Evolutionary conservation across 1,140 invertebrate species (phyloP).

Genomic region (Caerostris darwini): DNA sequence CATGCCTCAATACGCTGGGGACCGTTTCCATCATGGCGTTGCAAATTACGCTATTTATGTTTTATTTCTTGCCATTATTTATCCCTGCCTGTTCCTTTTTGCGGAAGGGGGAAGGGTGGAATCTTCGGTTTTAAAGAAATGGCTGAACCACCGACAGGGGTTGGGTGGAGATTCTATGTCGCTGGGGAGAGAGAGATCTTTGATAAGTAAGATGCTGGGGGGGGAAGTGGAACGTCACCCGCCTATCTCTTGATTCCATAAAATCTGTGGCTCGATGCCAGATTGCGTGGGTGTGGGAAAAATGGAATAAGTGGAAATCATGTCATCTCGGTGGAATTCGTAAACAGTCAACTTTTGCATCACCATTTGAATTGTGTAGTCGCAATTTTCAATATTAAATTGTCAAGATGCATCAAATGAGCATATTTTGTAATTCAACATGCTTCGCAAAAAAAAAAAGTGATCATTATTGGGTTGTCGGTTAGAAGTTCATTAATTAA

Average conservation of each 20-base stretch:
- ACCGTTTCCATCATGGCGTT: not conserved
- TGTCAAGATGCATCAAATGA: too few relatives aligned
- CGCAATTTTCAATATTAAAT: too few relatives aligned
- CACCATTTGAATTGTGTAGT: too few relatives aligned
- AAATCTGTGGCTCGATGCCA: slow-evolving; percentile 65
- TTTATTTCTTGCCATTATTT: slow-evolving; percentile 28
- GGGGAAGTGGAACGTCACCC: not conserved
- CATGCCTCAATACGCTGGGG: not conserved
- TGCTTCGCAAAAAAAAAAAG: too few relatives aligned
- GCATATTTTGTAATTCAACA: too few relatives aligned
- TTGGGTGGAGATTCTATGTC: not conserved
- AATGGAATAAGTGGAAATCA: slow-evolving; percentile 47
- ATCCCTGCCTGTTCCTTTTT: slow-evolving; percentile 8
- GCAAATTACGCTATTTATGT: slow-evolving; percentile 65
- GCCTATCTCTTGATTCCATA: not conserved
- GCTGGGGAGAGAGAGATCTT: slow-evolving; percentile 49
- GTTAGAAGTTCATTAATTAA: too few relatives aligned
- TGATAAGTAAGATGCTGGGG: slow-evolving; percentile 47
- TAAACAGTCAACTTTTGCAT: not conserved
- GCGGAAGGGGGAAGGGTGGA: not conserved
- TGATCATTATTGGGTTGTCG: too few relatives aligned
- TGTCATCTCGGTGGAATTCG: not conserved
- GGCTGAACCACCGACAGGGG: not conserved
- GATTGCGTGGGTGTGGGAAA: not conserved
- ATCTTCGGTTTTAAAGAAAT: slow-evolving; percentile 65